These are phyloP conservation scores for Fregata magnificens DNA, from an alignment of 2,113 vertebrate species.

Conservation along the genomic window DNA sequence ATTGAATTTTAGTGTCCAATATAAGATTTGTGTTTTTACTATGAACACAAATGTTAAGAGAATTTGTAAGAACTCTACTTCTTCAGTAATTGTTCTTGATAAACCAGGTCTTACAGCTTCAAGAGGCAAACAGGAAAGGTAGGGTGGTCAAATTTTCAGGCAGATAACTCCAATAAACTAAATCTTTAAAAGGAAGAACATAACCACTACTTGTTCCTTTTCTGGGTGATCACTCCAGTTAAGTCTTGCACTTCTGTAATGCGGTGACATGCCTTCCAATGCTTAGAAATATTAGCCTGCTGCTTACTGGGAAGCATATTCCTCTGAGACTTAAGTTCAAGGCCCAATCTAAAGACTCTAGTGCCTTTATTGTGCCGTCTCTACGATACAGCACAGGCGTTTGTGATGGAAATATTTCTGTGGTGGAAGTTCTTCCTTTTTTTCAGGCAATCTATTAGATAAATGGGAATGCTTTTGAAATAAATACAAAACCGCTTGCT, in stretches of 20 bases:
- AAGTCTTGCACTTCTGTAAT: not conserved
- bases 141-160: not conserved
- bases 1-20: not conserved
- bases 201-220: not conserved
- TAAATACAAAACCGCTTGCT: not conserved
- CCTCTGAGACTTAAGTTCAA: not conserved
- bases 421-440: not conserved
- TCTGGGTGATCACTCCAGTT: not conserved
- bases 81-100: not conserved
- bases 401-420: not conserved
- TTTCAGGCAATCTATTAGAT: not conserved
- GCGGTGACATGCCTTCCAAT: not conserved
- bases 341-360: not conserved
- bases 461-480: not conserved
- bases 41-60: not conserved
- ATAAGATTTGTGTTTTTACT: not conserved
- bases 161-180: not conserved
- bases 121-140: not conserved
- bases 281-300: not conserved
- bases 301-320: not conserved
- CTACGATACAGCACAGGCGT: not conserved
- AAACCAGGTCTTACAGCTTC: not conserved
- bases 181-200: not conserved
- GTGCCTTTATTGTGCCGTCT: not conserved
- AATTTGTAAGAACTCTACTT: not conserved